Evolutionary conservation across 2,113 vertebrate genomes (phyloP).

Genomic region (Emydocephalus ijimae): DNA sequence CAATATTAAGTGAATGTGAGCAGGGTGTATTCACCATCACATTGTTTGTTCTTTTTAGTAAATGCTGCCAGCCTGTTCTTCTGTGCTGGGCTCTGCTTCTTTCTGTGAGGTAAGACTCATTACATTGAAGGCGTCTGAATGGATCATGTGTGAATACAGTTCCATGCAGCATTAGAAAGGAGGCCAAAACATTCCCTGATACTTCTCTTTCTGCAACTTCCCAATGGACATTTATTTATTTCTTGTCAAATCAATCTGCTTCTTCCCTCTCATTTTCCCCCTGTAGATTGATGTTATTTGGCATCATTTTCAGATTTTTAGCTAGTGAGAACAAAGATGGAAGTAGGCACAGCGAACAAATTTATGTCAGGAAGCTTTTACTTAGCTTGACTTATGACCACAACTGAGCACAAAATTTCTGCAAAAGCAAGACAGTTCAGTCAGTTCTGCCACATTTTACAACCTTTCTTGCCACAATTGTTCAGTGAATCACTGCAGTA

Average conservation of each 20-base stretch:
- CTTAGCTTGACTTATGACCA: background rate
- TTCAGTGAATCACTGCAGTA: background rate
- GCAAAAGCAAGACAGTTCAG: too few relatives aligned
- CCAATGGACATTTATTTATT: background rate
- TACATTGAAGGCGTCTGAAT: background rate
- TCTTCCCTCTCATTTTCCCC: background rate
- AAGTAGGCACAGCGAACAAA: background rate
- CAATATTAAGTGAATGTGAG: background rate
- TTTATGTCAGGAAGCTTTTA: background rate
- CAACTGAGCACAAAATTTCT: background rate
- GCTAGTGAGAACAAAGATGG: constrained; percentile 6
- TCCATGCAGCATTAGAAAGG: background rate
- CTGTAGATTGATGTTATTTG: background rate
- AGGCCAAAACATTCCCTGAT: background rate
- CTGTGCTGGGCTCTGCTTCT: background rate
- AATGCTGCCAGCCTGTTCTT: background rate
- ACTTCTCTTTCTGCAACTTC: background rate
- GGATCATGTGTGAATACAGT: background rate
- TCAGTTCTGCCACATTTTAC: background rate
- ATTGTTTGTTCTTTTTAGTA: background rate
- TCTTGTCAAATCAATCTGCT: background rate
- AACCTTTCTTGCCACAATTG: background rate
- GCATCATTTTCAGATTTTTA: fast-evolving
- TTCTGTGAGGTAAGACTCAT: background rate
- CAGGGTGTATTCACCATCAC: background rate